Conservation (phyloP, 2,888 invertebrate genomes). For the Kryphioiulus occultus region DNA sequence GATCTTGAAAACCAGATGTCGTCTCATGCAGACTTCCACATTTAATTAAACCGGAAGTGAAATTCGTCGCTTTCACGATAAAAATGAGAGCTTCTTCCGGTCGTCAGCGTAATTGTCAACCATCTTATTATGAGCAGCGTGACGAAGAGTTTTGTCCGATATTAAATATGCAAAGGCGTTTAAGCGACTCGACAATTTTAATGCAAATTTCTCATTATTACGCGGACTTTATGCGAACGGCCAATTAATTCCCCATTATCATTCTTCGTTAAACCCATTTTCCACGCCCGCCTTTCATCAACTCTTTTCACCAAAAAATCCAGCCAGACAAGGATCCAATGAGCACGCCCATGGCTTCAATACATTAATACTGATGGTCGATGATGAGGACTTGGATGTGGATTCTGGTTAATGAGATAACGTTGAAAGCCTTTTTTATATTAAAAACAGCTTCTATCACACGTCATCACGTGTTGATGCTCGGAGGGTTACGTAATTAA, state of each 20-base stretch:
- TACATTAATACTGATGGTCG: not conserved
- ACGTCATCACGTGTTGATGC: not conserved
- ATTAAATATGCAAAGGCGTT: not conserved
- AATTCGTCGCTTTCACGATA: not conserved
- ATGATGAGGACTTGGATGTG: not conserved
- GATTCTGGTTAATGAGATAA: not conserved
- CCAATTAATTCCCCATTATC: slow-evolving; percentile 12
- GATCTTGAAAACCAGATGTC: too few relatives aligned
- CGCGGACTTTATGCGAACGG: not conserved
- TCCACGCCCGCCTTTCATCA: not conserved
- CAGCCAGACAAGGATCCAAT: not conserved
- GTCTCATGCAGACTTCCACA: not conserved
- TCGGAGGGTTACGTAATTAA: not conserved
- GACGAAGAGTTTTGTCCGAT: not conserved
- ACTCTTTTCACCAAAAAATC: not conserved
- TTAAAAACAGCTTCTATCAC: not conserved
- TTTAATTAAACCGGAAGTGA: not conserved
- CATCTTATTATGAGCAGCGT: not conserved
- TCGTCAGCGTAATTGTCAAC: not conserved
- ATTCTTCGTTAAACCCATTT: slow-evolving; percentile 4
- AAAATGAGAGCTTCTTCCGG: not conserved
- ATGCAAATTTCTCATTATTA: not conserved
- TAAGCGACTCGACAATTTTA: not conserved
- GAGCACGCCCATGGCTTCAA: not conserved
- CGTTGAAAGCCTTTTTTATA: not conserved